Evolutionary conservation across 1,140 invertebrate species (phyloP).

Genomic region (Mylabris phalerata): DNA sequence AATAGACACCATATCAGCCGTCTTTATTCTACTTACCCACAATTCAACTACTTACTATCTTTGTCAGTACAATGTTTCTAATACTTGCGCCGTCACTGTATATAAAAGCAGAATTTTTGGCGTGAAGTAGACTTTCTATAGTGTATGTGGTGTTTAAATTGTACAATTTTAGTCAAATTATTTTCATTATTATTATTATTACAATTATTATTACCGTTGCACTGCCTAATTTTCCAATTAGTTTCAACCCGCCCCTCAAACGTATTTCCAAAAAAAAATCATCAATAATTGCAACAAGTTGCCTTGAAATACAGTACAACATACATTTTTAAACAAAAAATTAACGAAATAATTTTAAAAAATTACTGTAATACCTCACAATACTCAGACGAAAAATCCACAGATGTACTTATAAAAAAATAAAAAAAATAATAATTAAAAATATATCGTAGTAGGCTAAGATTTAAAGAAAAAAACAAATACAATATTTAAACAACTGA

Average conservation of each 20-base stretch:
- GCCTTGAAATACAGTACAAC: slow-evolving; percentile 44
- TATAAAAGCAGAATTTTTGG: slow-evolving; percentile 15
- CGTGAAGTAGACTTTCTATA: slow-evolving; percentile 32
- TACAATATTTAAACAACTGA: no score
- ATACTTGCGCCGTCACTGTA: no score
- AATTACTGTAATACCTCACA: slow-evolving; percentile 42
- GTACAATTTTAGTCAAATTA: slow-evolving; percentile 19
- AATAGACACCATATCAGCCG: neutral
- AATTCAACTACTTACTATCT: no score
- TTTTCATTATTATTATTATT: neutral
- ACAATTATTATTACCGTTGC: no score
- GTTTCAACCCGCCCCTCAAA: neutral
- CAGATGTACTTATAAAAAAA: slow-evolving; percentile 41
- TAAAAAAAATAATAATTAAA: no score
- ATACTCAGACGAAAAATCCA: slow-evolving; percentile 42
- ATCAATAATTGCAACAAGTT: slow-evolving; percentile 40
- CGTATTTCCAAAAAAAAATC: slow-evolving; percentile 7
- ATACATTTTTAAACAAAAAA: slow-evolving; percentile 10
- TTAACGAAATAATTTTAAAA: slow-evolving; percentile 33
- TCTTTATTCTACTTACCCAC: slow-evolving; percentile 1
- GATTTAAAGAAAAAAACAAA: slow-evolving; percentile 29
- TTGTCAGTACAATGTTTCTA: no score
- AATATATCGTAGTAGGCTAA: slow-evolving; percentile 38
- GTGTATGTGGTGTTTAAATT: slow-evolving; percentile 29
- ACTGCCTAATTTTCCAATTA: neutral